Percentiles rank a stretch among this genome's conserved stretches.
Conservation (phyloP, 2,113 vertebrate genomes). For the Ariopsis seemanni region DNA sequence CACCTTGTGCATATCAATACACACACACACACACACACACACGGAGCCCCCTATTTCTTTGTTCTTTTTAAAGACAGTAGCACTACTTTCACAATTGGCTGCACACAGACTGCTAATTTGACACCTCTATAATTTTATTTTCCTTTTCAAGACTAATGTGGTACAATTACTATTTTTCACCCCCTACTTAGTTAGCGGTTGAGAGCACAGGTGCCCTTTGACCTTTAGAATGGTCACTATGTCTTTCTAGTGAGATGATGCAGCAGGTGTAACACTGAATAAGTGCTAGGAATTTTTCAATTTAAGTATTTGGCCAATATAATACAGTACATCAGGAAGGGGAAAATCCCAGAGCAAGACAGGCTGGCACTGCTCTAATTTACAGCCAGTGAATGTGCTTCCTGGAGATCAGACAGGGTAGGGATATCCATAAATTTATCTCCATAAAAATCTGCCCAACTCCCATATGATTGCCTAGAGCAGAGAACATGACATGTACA, state of each 20-base stretch:
- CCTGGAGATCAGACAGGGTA: conserved; percentile 27
- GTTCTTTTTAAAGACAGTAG: background rate
- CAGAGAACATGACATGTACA: conserved; percentile 20
- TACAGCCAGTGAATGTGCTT: conserved; percentile 27
- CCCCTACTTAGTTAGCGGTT: background rate
- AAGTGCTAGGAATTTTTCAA: background rate
- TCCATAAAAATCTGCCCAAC: background rate
- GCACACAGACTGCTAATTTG: background rate
- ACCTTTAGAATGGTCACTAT: conserved; percentile 26
- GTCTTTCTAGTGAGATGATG: conserved; percentile 22
- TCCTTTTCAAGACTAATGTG: background rate
- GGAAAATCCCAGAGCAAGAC: conserved; percentile 8
- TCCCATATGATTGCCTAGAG: background rate
- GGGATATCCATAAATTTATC: conserved; percentile 32
- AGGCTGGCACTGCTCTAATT: conserved; percentile 31
- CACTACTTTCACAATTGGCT: background rate
- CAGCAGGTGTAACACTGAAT: conserved; percentile 4
- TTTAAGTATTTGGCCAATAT: background rate
- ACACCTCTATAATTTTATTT: background rate
- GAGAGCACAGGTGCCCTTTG: conserved; percentile 24
- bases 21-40: conserved; percentile 14
- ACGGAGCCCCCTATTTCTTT: background rate
- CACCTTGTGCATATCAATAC: background rate
- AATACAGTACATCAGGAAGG: conserved; percentile 31
- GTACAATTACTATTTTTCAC: background rate